Evolutionary conservation across 2,888 invertebrate species (phyloP), one percentile per base, ranked within the genome.

Genomic region (Acronicta alni): DNA sequence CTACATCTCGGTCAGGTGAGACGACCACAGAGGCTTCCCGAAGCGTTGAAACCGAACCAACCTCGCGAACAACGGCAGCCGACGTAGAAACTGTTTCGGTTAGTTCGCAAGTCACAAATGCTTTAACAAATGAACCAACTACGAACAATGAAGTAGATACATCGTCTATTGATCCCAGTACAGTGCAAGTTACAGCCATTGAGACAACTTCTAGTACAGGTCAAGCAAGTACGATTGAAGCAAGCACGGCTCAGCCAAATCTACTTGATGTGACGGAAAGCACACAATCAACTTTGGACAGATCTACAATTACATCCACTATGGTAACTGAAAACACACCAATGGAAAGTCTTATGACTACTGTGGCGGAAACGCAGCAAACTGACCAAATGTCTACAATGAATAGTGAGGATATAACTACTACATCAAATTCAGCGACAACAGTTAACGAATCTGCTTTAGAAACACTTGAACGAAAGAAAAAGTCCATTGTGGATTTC

Each of bases 401-500:
- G 38, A 53, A 64, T 16, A 52, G 57, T 44, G 56, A 64, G 4
- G 67, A 72, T 37, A 63, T 77, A 46, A 72, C 79, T 15, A 69
- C 79, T 12, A 53, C 70, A 9, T 43, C 56, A 32, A 81, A 71
- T 56, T 49, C 75, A 8, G 72, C 80, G 4, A 81, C 80, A 10
- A 55, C 77, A 20, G 48, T 53, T 23, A 83, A 70, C 51, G 83
- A 78, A 45, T 80, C 89, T 5, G 77, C 80, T 2, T 67, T 90
- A 75, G 91, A 91, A 80, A 91, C 89, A 1, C 82, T 91, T 3
- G 80, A 89, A 63, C 80, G 93, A 51, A 84, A 86, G 43, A 94
- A 94, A 65, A 93, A 87, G 75, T 93, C 94, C 1, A 82, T 92
- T 23, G 89, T 90, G 7, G 92, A 93, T 74, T 94, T 92, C 51